These are phyloP conservation scores for Lysandra bellargus DNA, from an alignment of 2,888 invertebrate genomes.

Conservation along the genomic window DNA sequence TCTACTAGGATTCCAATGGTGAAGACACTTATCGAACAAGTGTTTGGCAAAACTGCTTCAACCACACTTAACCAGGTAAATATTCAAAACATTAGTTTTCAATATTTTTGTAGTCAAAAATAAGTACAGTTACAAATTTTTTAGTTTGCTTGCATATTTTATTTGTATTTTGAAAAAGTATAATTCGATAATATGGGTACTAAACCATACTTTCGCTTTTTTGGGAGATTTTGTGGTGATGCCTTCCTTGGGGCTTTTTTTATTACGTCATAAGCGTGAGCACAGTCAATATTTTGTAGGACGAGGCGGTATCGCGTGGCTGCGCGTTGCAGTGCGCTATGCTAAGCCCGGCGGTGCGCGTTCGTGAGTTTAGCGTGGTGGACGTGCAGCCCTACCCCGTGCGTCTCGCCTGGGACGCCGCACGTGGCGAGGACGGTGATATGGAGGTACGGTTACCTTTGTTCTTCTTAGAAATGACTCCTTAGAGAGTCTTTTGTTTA, in stretches of 20 bases:
- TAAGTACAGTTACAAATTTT: background rate
- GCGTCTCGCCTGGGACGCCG: conserved; percentile 89
- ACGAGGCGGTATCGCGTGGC: conserved; percentile 98
- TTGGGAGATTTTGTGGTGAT: too few species aligned
- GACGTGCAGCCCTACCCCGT: conserved; percentile 96
- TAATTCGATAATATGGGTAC: too few species aligned
- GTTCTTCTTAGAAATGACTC: too few species aligned
- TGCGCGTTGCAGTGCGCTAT: conserved; percentile 98
- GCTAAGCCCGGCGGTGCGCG: conserved; percentile 97
- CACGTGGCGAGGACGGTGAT: conserved; percentile 85
- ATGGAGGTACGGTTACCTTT: conserved; percentile 83
- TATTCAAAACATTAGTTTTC: background rate
- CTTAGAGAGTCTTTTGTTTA: too few species aligned
- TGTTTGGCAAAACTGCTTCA: conserved; percentile 91
- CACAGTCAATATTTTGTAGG: conserved; percentile 60
- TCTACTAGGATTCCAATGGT: conserved; percentile 96
- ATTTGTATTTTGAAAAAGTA: too few species aligned
- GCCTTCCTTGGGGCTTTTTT: too few species aligned
- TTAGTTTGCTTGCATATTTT: background rate
- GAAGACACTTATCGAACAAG: conserved; percentile 92
- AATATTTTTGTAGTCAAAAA: background rate
- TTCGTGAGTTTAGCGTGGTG: conserved; percentile 95
- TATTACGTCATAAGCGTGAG: background rate
- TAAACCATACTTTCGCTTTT: too few species aligned
- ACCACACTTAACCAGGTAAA: conserved; percentile 94